Conservation (phyloP, 2,797 vertebrate species). For the Delichon dasypus region DNA sequence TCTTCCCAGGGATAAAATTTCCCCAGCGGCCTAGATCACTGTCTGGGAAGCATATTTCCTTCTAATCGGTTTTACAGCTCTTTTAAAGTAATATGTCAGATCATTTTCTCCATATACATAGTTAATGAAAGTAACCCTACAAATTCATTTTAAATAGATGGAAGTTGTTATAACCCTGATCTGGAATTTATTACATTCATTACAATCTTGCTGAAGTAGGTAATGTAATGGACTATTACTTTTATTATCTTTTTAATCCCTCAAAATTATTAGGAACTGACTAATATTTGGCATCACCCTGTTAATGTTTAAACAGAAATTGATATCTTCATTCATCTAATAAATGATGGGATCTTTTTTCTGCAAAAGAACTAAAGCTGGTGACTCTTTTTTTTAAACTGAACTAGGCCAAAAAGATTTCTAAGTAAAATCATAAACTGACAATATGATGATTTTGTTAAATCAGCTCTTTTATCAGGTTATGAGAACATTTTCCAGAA, state of each 20-base stretch:
- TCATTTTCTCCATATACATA: conserved; percentile 84
- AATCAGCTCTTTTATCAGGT: conserved; percentile 19
- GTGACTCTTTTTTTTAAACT: conserved; percentile 28
- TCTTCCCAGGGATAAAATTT: conserved; percentile 54
- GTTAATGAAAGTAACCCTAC: conserved; percentile 88
- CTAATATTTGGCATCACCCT: conserved; percentile 85
- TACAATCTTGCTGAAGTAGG: conserved; percentile 88
- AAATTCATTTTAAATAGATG: conserved; percentile 88
- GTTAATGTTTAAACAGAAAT: conserved; percentile 85
- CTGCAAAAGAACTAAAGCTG: conserved; percentile 59
- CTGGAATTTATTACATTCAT: conserved; percentile 86
- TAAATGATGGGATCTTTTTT: conserved; percentile 66
- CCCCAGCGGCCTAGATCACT: conserved; percentile 65
- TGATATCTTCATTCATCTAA: conserved; percentile 80
- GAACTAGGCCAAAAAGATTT: conserved; percentile 42
- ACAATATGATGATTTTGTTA: conserved; percentile 17
- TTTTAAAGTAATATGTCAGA: conserved; percentile 86
- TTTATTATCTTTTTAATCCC: conserved; percentile 88
- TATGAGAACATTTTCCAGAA: background rate
- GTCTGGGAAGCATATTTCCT: conserved; percentile 81
- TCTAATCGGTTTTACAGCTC: conserved; percentile 84
- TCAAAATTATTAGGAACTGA: conserved; percentile 86
- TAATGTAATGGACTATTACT: conserved; percentile 89
- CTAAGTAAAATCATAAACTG: conserved; percentile 41
- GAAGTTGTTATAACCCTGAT: conserved; percentile 87